Base-by-base conservation (phyloP, 30 jellyfish, hydroid and myxozoan species). In the Rhopilema esculentum region DNA sequence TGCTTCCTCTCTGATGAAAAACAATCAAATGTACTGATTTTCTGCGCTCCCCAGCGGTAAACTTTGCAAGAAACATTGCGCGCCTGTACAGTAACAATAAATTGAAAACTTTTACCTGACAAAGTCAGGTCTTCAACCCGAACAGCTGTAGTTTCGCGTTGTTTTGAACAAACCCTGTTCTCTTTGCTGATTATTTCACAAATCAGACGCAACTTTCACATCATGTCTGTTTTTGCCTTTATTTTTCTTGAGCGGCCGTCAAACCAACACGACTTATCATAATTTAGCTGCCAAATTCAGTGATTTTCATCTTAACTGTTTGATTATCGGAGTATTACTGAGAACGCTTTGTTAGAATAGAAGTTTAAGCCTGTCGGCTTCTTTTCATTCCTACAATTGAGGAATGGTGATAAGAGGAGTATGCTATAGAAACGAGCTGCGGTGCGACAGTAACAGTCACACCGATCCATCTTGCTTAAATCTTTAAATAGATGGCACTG, bases 361-460 rank as follows among this genome's bases (percentile, higher is more conserved):
- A 62, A 49, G 71, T 40, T 57, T 78, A 20, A 78, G 65, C 77
- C 66, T 21, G 88, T 78, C 88, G 88, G 88, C 68, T 6, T 78
- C 27, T 67, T 78, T 78, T 78, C 40, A 62, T 30, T 31, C 23
- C 65, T 78, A 64, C 68, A 20, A 64, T 1, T 15, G 79, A 78
- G 79, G 79, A 78, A 78, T 78, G 80, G 68, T 30, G 88, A 78
- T 78, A 78, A 76, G 31, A 1, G 27, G 29, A 25, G 69, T 53
- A 78, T n/a, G 69, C 88, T 63, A 62, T 49, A 57, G 78, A 82
- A 82, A 66, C 23, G 16, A 20, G 51, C 69, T 82, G 91, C 70
- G 91, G 91, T 82, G 91, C 91, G 91, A 82, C 91, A 82, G 69
- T 30, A 16, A 65, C 85, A 49, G 77, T 82, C 84, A 69, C 27